Base-by-base conservation (phyloP, 2,797 vertebrate species). In the Hippopotamyrus pictus region DNA sequence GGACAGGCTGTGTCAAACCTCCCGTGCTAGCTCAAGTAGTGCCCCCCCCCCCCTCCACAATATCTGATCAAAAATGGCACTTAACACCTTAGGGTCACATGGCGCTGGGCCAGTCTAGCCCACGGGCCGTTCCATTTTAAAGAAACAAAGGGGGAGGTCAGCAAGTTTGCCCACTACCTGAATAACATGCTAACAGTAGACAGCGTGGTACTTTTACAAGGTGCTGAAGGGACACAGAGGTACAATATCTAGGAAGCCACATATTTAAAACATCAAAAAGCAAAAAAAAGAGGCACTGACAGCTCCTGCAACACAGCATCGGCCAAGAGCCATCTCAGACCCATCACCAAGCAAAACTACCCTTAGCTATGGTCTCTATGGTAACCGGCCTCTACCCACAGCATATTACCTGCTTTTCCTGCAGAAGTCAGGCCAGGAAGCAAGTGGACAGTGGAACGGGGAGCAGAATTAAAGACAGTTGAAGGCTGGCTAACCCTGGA, bases 361-460 rank as follows among this genome's bases (percentile, higher is more conserved):
- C 83, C 76, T 90, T 92, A 88, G 89, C 76, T 73, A 89, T 41
- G 11, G 84, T 89, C 89, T 90, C 90, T 92, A 94, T 90, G 90
- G 90, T 90, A 93, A 92, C 92, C 90, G 59, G 5, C 92, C 91
- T 91, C 93, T 69, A 89, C 8, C 89, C 92, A 90, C 90, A 88
- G 93, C 90, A 84, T 51, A 37, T 95, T 96, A 96, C 95, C 94
- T 96, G 95, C 91, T 96, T 93, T 94, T 88, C 92, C 96, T 91
- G 96, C 94, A 93, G 92, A 92, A 91, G 93, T 92, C 88, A 88
- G 89, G 92, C 88, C 92, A 87, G 91, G 91, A 88, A 87, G 82
- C 88, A 93, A 90, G 92, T 84, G 59, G 91, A 92, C 89, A 93
- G 92, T 86, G 51, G 50, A 94, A 90, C 89, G 92, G 89, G 8